A percentile compares a stretch with the other conserved stretches of the same genome.
Conservation (phyloP, 2,113 vertebrate species). For the Aegithalos caudatus region DNA sequence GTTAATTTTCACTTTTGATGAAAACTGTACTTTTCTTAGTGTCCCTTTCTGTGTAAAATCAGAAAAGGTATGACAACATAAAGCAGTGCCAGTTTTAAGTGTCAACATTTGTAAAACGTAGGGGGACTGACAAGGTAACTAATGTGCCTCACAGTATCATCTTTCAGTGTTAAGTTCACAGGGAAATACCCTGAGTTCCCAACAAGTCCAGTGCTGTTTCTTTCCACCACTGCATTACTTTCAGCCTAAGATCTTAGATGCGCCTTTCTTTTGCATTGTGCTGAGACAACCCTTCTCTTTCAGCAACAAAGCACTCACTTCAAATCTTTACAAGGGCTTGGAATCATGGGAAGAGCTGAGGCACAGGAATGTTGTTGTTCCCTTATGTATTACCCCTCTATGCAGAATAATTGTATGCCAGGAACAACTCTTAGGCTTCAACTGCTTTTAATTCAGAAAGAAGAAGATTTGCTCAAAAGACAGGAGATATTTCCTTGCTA, state of each 20-base stretch:
- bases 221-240: not conserved
- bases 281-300: not conserved
- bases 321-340: not conserved
- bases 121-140: not conserved
- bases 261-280: not conserved
- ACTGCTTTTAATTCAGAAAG: not conserved
- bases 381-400: not conserved
- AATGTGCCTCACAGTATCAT: not conserved
- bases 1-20: not conserved
- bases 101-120: not conserved
- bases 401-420: not conserved
- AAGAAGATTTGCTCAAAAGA: not conserved
- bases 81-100: not conserved
- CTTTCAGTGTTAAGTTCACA: not conserved
- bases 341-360: not conserved
- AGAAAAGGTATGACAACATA: not conserved
- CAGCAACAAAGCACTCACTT: not conserved
- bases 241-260: not conserved
- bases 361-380: not conserved
- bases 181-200: not conserved
- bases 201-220: not conserved
- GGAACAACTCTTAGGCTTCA: not conserved
- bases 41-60: not conserved
- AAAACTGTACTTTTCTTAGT: not conserved
- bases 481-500: not conserved